Conservation (phyloP, 2,797 vertebrate species). For the Pelodytes ibericus region DNA sequence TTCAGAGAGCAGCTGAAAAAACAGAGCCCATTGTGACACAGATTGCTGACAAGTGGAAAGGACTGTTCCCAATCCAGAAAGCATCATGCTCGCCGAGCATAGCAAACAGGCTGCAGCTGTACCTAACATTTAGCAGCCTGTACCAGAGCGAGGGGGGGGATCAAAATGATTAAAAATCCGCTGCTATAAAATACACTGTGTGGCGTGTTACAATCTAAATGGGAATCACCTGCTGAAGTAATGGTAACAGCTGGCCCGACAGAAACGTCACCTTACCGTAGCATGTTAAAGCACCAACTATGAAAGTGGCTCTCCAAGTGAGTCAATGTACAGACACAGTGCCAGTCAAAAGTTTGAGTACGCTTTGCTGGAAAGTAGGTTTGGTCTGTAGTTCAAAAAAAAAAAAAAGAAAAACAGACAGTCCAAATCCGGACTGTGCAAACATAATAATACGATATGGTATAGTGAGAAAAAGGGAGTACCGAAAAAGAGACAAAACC, state of each 20-base stretch:
- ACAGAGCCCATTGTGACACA: constrained; percentile 21
- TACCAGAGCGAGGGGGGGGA: constrained; percentile 9
- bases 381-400: too few relatives aligned
- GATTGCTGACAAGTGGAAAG: constrained; percentile 9
- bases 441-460: too few relatives aligned
- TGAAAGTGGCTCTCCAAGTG: too few relatives aligned
- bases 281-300: too few relatives aligned
- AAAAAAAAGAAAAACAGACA: too few relatives aligned
- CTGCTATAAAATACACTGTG: not conserved
- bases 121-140: not conserved
- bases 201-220: not conserved
- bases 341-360: too few relatives aligned
- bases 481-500: too few relatives aligned
- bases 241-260: constrained; percentile 8
- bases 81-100: not conserved
- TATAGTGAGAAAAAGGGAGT: too few relatives aligned
- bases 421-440: too few relatives aligned
- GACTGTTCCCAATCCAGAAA: not conserved
- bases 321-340: too few relatives aligned
- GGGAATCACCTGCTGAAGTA: not conserved
- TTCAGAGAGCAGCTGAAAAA: constrained; percentile 6
- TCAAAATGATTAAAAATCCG: constrained; percentile 13
- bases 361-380: too few relatives aligned
- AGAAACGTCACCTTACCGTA: not conserved
- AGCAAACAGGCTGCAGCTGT: constrained; percentile 10